Evolutionary conservation across 2,113 vertebrate genomes (phyloP).

Genomic region (Lipophrys pholis): DNA sequence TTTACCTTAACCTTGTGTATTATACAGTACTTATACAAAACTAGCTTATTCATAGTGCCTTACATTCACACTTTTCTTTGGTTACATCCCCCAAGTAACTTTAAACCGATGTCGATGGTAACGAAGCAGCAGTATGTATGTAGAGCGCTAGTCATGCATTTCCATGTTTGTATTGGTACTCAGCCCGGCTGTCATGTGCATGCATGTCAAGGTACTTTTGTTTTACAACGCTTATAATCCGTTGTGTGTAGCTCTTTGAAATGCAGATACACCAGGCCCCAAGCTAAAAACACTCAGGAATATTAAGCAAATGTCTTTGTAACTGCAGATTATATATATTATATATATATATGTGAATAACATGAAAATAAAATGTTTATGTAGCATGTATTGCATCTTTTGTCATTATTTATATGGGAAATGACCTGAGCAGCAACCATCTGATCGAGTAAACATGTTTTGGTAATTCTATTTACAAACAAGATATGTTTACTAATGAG

Average conservation of each 20-base stretch:
- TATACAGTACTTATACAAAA: slow-evolving; percentile 32
- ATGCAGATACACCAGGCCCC: slow-evolving; percentile 64
- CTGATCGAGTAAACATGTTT: too few relatives aligned
- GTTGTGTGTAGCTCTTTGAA: slow-evolving; percentile 54
- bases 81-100: slow-evolving; percentile 22
- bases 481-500: too few relatives aligned
- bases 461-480: too few relatives aligned
- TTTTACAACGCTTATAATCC: slow-evolving; percentile 42
- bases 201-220: slow-evolving; percentile 59
- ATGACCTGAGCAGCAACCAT: too few relatives aligned
- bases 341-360: slow-evolving; percentile 39
- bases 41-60: slow-evolving; percentile 81
- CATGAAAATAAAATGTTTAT: slow-evolving; percentile 64
- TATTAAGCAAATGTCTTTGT: slow-evolving; percentile 68
- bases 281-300: slow-evolving; percentile 79
- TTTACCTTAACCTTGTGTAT: slow-evolving; percentile 26
- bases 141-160: slow-evolving; percentile 28
- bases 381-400: background rate
- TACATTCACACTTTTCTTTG: slow-evolving; percentile 49
- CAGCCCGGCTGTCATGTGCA: slow-evolving; percentile 30
- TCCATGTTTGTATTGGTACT: slow-evolving; percentile 36
- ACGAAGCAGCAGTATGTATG: slow-evolving; percentile 9
- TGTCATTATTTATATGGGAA: slow-evolving; percentile 6
- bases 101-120: slow-evolving; percentile 21
- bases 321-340: slow-evolving; percentile 56